Evolutionary conservation across 2,888 invertebrate genomes (phyloP).

Genomic region (Baccha elongata): DNA sequence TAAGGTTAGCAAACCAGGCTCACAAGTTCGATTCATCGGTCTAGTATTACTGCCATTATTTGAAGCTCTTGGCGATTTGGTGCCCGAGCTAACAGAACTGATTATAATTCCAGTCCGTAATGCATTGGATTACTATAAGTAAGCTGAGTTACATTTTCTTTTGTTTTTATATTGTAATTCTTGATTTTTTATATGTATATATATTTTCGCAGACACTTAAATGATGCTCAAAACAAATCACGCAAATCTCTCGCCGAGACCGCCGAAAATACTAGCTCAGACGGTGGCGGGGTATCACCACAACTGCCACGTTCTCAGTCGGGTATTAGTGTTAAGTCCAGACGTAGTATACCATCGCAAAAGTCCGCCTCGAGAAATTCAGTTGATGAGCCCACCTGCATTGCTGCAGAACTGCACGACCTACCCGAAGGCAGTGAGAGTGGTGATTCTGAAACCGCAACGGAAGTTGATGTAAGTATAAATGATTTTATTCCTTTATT

Average conservation of each 20-base stretch:
- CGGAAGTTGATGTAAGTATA: slow-evolving; percentile 87
- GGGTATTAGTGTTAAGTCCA: slow-evolving; percentile 84
- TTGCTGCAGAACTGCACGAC: slow-evolving; percentile 83
- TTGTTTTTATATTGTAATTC: background rate
- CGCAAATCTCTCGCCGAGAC: slow-evolving; percentile 82
- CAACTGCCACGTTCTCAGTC: slow-evolving; percentile 83
- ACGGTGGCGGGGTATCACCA: slow-evolving; percentile 80
- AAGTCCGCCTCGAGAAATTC: slow-evolving; percentile 84
- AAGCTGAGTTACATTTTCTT: slow-evolving; percentile 26
- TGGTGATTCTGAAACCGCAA: slow-evolving; percentile 87
- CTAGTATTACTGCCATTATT: slow-evolving; percentile 91
- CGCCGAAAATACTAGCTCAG: slow-evolving; percentile 80
- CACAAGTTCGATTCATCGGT: slow-evolving; percentile 92
- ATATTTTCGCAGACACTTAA: slow-evolving; percentile 81
- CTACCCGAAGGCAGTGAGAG: slow-evolving; percentile 85
- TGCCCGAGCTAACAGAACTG: slow-evolving; percentile 87
- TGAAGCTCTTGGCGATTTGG: slow-evolving; percentile 89
- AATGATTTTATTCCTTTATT: background rate
- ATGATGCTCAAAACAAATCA: slow-evolving; percentile 81
- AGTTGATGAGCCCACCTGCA: slow-evolving; percentile 83
- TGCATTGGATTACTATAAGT: slow-evolving; percentile 82
- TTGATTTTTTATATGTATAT: too few relatives aligned
- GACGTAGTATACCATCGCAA: slow-evolving; percentile 83
- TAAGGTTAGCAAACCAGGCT: slow-evolving; percentile 92
- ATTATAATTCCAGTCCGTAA: slow-evolving; percentile 82